These are phyloP conservation scores for Hydrophis major DNA, from an alignment of 2,797 vertebrate species.

Conservation along the genomic window DNA sequence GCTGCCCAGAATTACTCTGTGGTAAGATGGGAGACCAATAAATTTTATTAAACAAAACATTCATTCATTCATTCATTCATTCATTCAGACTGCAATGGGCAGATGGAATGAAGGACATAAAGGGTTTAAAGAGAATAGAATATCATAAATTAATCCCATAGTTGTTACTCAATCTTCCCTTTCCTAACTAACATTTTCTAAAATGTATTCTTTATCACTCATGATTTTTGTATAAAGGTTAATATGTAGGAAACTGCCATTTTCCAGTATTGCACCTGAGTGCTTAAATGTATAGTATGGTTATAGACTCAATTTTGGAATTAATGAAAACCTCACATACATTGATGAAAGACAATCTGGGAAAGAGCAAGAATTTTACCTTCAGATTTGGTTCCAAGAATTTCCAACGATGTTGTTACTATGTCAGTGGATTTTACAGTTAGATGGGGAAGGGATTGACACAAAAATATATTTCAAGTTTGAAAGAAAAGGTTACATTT, in stretches of 20 bases:
- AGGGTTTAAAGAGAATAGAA: background rate
- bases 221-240: constrained; percentile 15
- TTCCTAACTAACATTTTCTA: background rate
- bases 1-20: too few species aligned
- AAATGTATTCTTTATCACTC: background rate
- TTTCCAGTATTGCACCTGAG: background rate
- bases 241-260: background rate
- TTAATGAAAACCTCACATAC: background rate
- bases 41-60: too few species aligned
- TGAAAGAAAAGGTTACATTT: background rate
- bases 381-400: background rate
- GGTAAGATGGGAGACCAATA: too few species aligned
- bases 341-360: background rate
- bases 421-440: background rate
- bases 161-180: background rate
- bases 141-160: background rate
- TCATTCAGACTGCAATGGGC: too few species aligned
- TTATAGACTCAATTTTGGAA: background rate
- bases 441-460: background rate
- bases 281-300: background rate
- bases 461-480: background rate
- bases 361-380: background rate
- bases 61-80: too few species aligned
- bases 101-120: background rate
- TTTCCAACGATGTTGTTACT: background rate